Evolutionary conservation across 2,113 vertebrate genomes (phyloP).

Genomic region (Gavia stellata): DNA sequence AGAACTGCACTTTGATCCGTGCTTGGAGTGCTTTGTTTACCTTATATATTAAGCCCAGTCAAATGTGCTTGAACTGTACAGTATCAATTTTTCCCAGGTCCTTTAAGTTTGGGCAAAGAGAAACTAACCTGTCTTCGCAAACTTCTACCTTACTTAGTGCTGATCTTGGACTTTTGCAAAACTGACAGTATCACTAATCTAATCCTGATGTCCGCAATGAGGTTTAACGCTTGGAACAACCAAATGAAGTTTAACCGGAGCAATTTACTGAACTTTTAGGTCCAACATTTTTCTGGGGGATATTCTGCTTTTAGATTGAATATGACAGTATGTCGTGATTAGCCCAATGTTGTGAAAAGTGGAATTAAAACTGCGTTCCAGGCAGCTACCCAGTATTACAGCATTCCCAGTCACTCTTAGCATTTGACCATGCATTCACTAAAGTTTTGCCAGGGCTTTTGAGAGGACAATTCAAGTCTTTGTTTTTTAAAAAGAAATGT

Average conservation of each 20-base stretch:
- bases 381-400: not conserved
- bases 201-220: conserved; percentile 36
- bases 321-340: conserved; percentile 28
- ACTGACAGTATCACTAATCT: conserved; percentile 38
- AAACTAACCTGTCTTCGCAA: not conserved
- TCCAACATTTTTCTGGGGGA: not conserved
- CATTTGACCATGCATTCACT: not conserved
- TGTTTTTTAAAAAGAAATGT: not conserved
- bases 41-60: conserved; percentile 58
- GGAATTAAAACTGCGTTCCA: not conserved
- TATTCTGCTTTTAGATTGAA: not conserved
- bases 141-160: not conserved
- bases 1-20: conserved; percentile 17
- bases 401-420: not conserved
- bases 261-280: conserved; percentile 40
- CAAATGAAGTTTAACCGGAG: not conserved
- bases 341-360: not conserved
- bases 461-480: not conserved
- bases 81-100: conserved; percentile 16
- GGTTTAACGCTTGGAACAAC: conserved; percentile 31
- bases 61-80: conserved; percentile 40
- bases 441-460: not conserved
- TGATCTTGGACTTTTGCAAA: conserved; percentile 6
- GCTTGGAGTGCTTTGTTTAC: conserved; percentile 61
- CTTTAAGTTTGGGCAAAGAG: not conserved